phyloP scores from a whole-genome alignment of 2,113 vertebrate species.

The Pelusios castaneus region DNA sequence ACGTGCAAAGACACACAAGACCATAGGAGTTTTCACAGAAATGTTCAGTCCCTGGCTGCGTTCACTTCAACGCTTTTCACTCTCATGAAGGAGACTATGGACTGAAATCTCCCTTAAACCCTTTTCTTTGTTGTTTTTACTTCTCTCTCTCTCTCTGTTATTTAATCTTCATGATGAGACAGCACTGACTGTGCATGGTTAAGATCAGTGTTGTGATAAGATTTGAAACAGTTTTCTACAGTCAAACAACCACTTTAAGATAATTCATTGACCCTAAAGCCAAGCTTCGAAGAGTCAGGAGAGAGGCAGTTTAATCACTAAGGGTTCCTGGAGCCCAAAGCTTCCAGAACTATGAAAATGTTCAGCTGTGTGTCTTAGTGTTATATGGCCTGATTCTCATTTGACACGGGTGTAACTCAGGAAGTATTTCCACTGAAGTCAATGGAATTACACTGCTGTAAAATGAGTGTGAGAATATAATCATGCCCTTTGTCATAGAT shows the following conservation, averaged over 20 bases:
- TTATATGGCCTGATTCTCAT: neutral
- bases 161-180: conserved; percentile 30
- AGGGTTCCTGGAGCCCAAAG: fast-evolving
- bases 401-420: neutral
- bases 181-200: neutral
- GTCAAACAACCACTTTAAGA: neutral
- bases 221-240: neutral
- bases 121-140: conserved; percentile 37
- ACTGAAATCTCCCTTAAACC: neutral
- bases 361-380: fast-evolving
- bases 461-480: neutral
- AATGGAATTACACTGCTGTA: neutral
- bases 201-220: conserved; percentile 10
- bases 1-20: conserved; percentile 35
- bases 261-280: neutral
- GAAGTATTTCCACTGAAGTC: neutral
- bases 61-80: conserved; percentile 55
- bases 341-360: neutral
- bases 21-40: conserved; percentile 2
- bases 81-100: neutral
- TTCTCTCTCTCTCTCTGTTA: conserved; percentile 4
- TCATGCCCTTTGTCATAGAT: conserved; percentile 4
- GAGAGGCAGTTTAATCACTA: neutral
- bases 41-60: conserved; percentile 14
- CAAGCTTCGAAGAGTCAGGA: neutral